Evolutionary conservation across 2,888 invertebrate species (phyloP).

Genomic region (Drosophila hawaiiensis): DNA sequence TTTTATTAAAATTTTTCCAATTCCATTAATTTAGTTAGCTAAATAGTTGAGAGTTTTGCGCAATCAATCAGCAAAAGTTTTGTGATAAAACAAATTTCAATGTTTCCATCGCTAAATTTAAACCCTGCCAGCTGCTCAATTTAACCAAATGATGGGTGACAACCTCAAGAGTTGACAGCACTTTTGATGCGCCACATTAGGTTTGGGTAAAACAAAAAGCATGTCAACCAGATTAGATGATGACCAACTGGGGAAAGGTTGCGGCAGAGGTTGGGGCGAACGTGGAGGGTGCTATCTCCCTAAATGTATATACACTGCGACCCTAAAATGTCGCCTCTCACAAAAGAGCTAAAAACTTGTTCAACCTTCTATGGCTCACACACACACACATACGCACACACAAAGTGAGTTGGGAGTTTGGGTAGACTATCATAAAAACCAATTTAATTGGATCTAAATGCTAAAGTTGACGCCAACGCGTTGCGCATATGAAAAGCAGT

Average conservation of each 20-base stretch:
- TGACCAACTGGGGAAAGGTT: slow-evolving; percentile 41
- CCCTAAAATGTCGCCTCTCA: slow-evolving; percentile 20
- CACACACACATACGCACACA: background rate
- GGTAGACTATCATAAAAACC: slow-evolving; percentile 57
- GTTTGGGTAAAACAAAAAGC: slow-evolving; percentile 64
- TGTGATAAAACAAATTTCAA: slow-evolving; percentile 16
- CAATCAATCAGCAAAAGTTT: slow-evolving; percentile 39
- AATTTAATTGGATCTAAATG: slow-evolving; percentile 78
- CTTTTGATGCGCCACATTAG: slow-evolving; percentile 60
- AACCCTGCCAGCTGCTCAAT: slow-evolving; percentile 51
- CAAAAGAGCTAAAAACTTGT: slow-evolving; percentile 20
- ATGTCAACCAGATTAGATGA: slow-evolving; percentile 47
- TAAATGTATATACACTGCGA: slow-evolving; percentile 30
- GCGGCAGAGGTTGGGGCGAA: background rate
- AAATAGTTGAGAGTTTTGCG: slow-evolving; percentile 3
- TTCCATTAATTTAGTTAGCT: background rate
- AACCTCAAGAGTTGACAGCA: slow-evolving; percentile 54
- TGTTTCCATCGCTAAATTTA: slow-evolving; percentile 36
- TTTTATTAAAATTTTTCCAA: background rate
- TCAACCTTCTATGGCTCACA: background rate
- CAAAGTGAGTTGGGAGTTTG: slow-evolving; percentile 11
- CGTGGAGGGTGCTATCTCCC: background rate
- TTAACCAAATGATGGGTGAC: slow-evolving; percentile 31
- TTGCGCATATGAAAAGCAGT: slow-evolving; percentile 37
- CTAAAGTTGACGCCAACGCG: slow-evolving; percentile 52